Evolutionary conservation across 2,888 invertebrate species (phyloP).

Genomic region (Bugula neritina): DNA sequence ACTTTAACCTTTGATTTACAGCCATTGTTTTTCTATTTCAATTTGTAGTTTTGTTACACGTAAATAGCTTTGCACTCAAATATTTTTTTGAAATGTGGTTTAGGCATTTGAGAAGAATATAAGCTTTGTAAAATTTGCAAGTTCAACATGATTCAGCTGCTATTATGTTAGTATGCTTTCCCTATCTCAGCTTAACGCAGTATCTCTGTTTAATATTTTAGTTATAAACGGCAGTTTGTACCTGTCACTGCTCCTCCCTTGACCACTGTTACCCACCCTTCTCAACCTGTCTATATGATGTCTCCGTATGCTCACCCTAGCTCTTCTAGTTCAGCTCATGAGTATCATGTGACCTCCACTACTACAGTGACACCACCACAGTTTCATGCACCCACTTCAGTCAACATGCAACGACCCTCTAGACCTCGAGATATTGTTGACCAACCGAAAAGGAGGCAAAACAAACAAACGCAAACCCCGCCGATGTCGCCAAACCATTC

Average conservation of each 20-base stretch:
- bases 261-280: slow-evolving; percentile 3
- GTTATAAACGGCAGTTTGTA: slow-evolving; percentile 22
- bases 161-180: not conserved
- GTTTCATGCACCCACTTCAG: not conserved
- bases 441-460: not conserved
- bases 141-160: not conserved
- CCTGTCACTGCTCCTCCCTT: slow-evolving; percentile 25
- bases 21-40: too few relatives aligned
- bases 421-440: not conserved
- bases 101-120: too few relatives aligned
- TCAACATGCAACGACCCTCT: not conserved
- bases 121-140: too few relatives aligned
- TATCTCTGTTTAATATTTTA: slow-evolving; percentile 7
- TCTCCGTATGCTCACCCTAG: not conserved
- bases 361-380: not conserved
- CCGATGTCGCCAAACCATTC: slow-evolving; percentile 5
- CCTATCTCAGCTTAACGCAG: too few relatives aligned
- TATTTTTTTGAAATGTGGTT: too few relatives aligned
- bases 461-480: slow-evolving; percentile 18
- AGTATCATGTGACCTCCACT: not conserved
- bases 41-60: too few relatives aligned
- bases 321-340: not conserved
- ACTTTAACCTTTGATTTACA: too few relatives aligned
- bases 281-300: slow-evolving; percentile 6
- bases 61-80: too few relatives aligned